phyloP scores from a whole-genome alignment of 2,113 vertebrate species.

The Eurystomus gularis region DNA sequence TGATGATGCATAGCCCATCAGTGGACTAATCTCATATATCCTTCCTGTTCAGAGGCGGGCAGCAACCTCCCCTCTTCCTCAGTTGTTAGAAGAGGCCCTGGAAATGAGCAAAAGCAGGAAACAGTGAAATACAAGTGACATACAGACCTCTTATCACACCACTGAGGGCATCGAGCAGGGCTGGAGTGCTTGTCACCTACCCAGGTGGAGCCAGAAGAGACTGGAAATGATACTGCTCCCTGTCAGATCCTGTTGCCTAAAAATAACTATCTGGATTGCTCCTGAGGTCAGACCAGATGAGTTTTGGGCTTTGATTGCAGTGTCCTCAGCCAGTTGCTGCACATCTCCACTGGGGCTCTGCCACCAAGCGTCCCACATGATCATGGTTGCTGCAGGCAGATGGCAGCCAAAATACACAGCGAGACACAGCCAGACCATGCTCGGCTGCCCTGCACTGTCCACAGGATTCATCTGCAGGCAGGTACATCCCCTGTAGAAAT shows the following conservation, averaged over 20 bases:
- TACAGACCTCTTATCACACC: neutral
- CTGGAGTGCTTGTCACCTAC: neutral
- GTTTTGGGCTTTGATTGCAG: neutral
- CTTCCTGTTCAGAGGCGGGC: slow-evolving; percentile 35
- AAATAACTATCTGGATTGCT: neutral
- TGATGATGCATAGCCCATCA: slow-evolving; percentile 47
- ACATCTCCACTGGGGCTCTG: neutral
- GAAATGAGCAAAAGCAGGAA: slow-evolving; percentile 58
- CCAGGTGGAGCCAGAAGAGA: neutral
- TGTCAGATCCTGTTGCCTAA: neutral
- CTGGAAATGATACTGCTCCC: neutral
- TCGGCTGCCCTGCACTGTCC: neutral
- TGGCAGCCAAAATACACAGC: neutral
- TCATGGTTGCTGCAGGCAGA: rapidly evolving
- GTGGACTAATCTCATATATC: slow-evolving; percentile 56
- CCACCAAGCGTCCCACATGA: neutral
- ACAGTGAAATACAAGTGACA: neutral
- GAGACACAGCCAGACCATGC: neutral
- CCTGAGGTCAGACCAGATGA: neutral
- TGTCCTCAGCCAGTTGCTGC: neutral
- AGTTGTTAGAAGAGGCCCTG: neutral
- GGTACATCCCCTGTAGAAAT: neutral
- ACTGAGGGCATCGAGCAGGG: neutral
- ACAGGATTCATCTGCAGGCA: neutral
- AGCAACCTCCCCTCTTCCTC: slow-evolving; percentile 3